A percentile compares a stretch with the other conserved stretches of the same genome.
Evolutionary conservation across 2,888 invertebrate species (phyloP).

Genomic region (Tetranychus piercei): DNA sequence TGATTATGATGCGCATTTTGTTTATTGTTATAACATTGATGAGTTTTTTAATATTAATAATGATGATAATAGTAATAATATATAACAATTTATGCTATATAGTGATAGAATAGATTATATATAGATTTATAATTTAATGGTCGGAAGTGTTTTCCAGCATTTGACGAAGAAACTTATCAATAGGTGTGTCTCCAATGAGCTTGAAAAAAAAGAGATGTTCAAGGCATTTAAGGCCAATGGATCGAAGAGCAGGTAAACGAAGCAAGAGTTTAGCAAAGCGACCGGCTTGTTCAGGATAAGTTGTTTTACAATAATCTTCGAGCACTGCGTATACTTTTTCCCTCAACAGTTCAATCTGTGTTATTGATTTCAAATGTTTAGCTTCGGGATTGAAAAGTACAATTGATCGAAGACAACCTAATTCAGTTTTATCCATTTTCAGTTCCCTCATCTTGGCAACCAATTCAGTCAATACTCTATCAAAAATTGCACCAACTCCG

Average conservation of each 20-base stretch:
- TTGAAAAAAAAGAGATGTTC: conserved; percentile 89
- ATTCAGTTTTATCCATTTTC: conserved; percentile 75
- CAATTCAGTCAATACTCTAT: conserved; percentile 74
- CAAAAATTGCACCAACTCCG: conserved; percentile 76
- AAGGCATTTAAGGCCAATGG: conserved; percentile 77
- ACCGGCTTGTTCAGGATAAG: conserved; percentile 75
- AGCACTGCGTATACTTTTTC: conserved; percentile 86
- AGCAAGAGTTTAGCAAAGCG: conserved; percentile 83
- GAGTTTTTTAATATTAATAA: too few species aligned
- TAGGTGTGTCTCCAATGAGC: conserved; percentile 64
- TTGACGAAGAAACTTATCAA: conserved; percentile 64
- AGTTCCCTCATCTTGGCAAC: conserved; percentile 88
- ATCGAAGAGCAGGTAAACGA: conserved; percentile 67
- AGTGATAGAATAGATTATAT: neutral
- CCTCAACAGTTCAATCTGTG: conserved; percentile 63
- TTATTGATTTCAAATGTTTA: conserved; percentile 61
- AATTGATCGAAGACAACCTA: conserved; percentile 80
- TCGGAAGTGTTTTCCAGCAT: conserved; percentile 43
- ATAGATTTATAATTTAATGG: neutral
- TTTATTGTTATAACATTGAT: too few species aligned
- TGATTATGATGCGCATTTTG: too few species aligned
- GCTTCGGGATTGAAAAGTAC: conserved; percentile 91
- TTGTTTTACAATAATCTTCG: conserved; percentile 77
- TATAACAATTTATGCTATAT: neutral
- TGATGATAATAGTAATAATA: neutral